phyloP scores from a whole-genome alignment of 2,888 invertebrate species.

The Phaedon cochleariae region DNA sequence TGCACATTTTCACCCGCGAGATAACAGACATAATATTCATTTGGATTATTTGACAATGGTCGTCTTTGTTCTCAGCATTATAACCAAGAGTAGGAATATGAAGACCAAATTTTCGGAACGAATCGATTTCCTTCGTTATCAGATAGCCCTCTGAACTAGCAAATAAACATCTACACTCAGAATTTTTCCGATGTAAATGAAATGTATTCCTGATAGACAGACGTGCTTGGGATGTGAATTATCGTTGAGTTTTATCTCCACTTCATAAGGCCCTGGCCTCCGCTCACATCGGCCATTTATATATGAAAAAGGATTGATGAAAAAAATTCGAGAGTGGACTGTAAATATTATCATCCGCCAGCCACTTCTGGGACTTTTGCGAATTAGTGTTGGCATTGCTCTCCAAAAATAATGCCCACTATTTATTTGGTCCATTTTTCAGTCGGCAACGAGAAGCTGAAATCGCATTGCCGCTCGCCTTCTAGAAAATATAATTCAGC shows the following conservation, averaged over 20 bases:
- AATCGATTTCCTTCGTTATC: not conserved
- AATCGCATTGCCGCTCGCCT: not conserved
- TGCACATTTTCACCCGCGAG: not conserved
- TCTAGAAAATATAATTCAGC: not conserved
- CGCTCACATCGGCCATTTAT: slow-evolving; percentile 15
- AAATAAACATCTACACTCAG: slow-evolving; percentile 27
- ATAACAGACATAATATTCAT: no score
- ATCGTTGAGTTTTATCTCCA: slow-evolving; percentile 22
- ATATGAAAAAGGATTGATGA: not conserved
- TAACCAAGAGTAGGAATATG: not conserved
- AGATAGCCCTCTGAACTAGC: not conserved
- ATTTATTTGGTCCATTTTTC: not conserved
- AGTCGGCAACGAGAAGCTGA: not conserved
- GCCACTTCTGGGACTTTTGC: not conserved
- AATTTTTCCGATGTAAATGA: slow-evolving; percentile 27
- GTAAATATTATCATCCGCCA: not conserved
- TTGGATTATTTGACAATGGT: not conserved
- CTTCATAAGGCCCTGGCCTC: slow-evolving; percentile 11
- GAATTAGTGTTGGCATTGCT: slow-evolving; percentile 2
- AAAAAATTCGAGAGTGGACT: slow-evolving; percentile 13
- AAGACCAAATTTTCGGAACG: no score
- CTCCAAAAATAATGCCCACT: slow-evolving; percentile 1
- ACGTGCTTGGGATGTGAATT: slow-evolving; percentile 24
- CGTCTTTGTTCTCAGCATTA: not conserved
- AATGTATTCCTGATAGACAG: slow-evolving; percentile 26